Evolutionary conservation across 2,113 vertebrate genomes (phyloP).

Genomic region (Microcebus griseorufus): DNA sequence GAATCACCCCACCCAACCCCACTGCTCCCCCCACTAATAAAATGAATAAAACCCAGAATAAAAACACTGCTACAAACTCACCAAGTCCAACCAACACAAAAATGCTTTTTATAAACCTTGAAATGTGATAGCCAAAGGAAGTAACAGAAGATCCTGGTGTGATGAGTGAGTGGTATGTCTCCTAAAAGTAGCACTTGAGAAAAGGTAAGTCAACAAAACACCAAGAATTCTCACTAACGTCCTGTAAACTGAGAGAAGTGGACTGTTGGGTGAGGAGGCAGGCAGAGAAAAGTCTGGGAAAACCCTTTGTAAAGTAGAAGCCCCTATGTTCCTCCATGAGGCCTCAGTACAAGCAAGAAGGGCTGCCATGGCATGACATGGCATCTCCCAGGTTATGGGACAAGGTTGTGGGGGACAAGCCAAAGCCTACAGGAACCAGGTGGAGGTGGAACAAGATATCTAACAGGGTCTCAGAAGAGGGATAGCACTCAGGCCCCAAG

Average conservation of each 20-base stretch:
- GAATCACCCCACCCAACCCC: not conserved
- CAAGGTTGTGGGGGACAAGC: not conserved
- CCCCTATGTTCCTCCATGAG: not conserved
- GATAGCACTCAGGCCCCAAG: not conserved
- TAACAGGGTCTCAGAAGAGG: not conserved
- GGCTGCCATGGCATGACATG: not conserved
- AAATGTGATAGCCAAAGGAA: constrained; percentile 17
- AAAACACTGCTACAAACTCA: not conserved
- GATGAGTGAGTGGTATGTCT: not conserved
- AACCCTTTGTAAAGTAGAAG: not conserved
- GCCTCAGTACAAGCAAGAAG: not conserved
- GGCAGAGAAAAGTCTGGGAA: not conserved
- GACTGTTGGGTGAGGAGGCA: not conserved
- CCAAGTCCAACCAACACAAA: not conserved
- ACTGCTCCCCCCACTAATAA: not conserved
- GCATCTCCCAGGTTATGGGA: not conserved
- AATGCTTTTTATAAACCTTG: constrained; percentile 34
- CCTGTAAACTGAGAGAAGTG: not conserved
- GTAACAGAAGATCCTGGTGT: not conserved
- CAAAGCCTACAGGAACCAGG: not conserved
- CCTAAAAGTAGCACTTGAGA: not conserved
- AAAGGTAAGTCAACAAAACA: not conserved
- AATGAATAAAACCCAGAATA: constrained; percentile 13
- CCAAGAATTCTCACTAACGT: not conserved
- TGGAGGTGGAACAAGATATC: not conserved